Base-by-base conservation (phyloP, 1,140 invertebrate species). In the Diorhabda elongata region DNA sequence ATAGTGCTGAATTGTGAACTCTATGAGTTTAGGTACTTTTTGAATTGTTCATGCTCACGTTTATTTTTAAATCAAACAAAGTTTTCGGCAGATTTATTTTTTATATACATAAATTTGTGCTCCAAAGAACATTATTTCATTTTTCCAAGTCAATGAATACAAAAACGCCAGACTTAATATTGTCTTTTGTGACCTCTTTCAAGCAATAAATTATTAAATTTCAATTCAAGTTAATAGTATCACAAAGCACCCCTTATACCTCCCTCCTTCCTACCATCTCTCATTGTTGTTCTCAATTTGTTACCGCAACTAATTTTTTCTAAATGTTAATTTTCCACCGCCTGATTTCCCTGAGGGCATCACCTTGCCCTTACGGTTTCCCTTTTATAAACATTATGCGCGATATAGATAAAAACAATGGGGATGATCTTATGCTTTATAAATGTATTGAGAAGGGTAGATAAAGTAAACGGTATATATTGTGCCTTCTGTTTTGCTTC, bases 351-450 rank as follows among this genome's bases (percentile, higher is more conserved):
- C 61, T 62, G 44, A 62, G 61, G 61, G 61, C 61, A 44, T n/a
- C 43, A 62, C 61, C 61, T 62, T 62, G 61, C 61, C 61, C 42
- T 62, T 52, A 52, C 47, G 47, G 47, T 52, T 62, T 62, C 61
- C 44, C 61, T 62, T 62, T 62, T 42, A 44, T 62, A 44, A 62
- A 62, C 44, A 62, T 42, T 44, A 62, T 62, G 61, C 61, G 61
- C 61, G n/a, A 62, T 62, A 62, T 62, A 62, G 61, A 62, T 62
- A 62, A 62, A 62, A 62, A 62, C 61, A 62, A 62, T 62, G 61
- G 61, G 61, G 61, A 62, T 44, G 61, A 62, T 62, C 26, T 61
- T 61, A 62, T 62, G 61, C 42, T 44, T 42, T 62, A 62, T 62
- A 44, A 62, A 62, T 62, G 44, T 62, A 62, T 62, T 62, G 61